phyloP scores from a whole-genome alignment of 2,113 vertebrate species.

The Bufo gargarizans region DNA sequence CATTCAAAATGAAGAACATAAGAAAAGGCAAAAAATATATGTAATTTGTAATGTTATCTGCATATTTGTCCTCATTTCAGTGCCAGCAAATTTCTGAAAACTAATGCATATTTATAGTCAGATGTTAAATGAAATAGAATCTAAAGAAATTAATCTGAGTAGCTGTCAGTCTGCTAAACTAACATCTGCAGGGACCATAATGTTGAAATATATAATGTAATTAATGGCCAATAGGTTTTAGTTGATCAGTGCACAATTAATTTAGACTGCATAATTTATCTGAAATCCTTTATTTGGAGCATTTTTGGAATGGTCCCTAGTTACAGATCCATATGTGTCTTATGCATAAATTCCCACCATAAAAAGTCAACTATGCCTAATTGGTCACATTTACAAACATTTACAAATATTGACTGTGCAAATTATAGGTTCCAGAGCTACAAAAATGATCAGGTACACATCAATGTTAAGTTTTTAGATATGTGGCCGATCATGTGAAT shows the following conservation, averaged over 20 bases:
- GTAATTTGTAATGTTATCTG: constrained; percentile 1
- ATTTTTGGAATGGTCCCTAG: neutral
- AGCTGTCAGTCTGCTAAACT: constrained; percentile 6
- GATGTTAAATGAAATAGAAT: constrained; percentile 31
- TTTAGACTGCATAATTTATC: constrained; percentile 12
- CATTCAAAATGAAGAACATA: neutral
- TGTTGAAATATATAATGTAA: constrained; percentile 48
- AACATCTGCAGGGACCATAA: constrained; percentile 46
- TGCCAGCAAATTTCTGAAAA: neutral
- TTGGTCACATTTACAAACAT: neutral
- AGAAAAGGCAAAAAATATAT: neutral
- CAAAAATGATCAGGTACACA: neutral
- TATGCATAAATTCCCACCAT: neutral
- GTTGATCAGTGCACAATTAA: constrained; percentile 34
- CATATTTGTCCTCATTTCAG: neutral
- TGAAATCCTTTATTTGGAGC: neutral
- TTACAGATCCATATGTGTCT: neutral
- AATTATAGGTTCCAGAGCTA: neutral
- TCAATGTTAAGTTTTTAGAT: neutral
- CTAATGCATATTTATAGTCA: constrained; percentile 53
- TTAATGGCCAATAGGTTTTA: constrained; percentile 26
- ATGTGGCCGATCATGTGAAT: too few relatives aligned
- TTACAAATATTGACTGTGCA: neutral
- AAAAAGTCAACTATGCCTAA: neutral
- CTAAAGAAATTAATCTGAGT: constrained; percentile 30